Evolutionary conservation across 2,888 invertebrate genomes (phyloP).

Genomic region (Sialis fuliginosa): DNA sequence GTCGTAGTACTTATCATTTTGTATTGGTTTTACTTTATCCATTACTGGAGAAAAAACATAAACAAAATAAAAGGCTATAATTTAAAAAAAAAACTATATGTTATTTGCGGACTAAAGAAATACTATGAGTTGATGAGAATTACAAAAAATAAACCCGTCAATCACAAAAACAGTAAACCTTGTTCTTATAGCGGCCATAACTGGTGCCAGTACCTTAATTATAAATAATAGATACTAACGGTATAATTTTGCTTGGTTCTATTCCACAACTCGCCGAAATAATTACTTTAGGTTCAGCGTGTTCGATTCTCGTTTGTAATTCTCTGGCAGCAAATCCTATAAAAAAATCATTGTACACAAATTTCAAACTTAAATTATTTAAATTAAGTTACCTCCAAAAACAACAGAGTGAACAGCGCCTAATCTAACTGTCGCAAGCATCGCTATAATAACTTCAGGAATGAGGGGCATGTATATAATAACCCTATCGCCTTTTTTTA

Average conservation of each 20-base stretch:
- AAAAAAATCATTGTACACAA: conserved; percentile 15
- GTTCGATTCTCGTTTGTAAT: conserved; percentile 68
- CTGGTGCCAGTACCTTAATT: no score
- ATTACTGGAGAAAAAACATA: no score
- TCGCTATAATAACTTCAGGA: conserved; percentile 76
- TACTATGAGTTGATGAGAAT: no score
- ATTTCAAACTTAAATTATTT: conserved; percentile 1
- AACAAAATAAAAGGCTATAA: no score
- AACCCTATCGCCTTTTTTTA: conserved; percentile 65
- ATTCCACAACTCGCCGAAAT: conserved; percentile 83
- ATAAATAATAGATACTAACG: conserved; percentile 23
- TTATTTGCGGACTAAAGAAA: no score
- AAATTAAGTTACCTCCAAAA: conserved; percentile 53
- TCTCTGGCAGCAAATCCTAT: conserved; percentile 81
- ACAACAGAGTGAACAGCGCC: conserved; percentile 91
- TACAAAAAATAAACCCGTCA: no score
- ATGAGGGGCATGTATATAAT: conserved; percentile 91
- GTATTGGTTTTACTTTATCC: no score
- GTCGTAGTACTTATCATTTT: no score
- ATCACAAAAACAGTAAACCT: no score
- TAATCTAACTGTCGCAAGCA: conserved; percentile 72
- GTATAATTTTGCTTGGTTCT: conserved; percentile 69
- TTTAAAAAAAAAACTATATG: no score
- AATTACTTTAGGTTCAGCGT: conserved; percentile 74
- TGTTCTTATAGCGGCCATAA: no score